Base-by-base conservation (phyloP, 2,888 invertebrate species). In the Resseliella maxima region DNA sequence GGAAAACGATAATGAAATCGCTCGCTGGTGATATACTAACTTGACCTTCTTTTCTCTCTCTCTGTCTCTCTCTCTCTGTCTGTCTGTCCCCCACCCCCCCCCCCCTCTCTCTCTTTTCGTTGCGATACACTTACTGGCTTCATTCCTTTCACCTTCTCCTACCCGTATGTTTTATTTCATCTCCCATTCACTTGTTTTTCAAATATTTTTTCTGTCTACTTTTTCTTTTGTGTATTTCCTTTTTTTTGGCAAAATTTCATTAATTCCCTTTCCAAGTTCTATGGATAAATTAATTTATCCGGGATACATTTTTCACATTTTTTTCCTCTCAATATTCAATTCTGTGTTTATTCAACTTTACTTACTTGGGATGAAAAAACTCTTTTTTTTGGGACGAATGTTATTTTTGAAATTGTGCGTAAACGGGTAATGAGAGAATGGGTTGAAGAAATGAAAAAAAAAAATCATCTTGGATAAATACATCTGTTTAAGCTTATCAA, bases 1-100 rank as follows among this genome's bases (percentile, higher is more conserved):
- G 72, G 72, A 72, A 72, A 72, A 72, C 31, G 83, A 83, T 83
- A 83, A 83, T 83, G 83, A 83, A 83, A 83, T 83, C 38, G 38
- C 83, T 83, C 35, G 27, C 72, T 83, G 83, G 83, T 83, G 83
- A 83, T 38, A 83, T 38, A 83, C 3, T 83, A 83, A 24, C 41
- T 83, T 83, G 83, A 83, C 83, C 83, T 41, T 38, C 41, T 83
- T 83, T n/a, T 15, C 72, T 27, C 5, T 59, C 12, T 27, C 24
- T 24, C 59, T 12, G 24, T 59, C 18, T 50, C 21, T 50, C 10
- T 50, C 21, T 50, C 21, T 18, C n/a, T n/a, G 15, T 50, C 46
- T 15, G 8, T 50, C 18, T 50, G 46, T 18, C 59, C 24, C 24
- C 24, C 24, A 59, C 59, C 24, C 59, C 3, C 24, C 2, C 50